A percentile compares a stretch with the other conserved stretches of the same genome.
Evolutionary conservation across 2,797 vertebrate genomes (phyloP).

Genomic region (Mycteria americana): DNA sequence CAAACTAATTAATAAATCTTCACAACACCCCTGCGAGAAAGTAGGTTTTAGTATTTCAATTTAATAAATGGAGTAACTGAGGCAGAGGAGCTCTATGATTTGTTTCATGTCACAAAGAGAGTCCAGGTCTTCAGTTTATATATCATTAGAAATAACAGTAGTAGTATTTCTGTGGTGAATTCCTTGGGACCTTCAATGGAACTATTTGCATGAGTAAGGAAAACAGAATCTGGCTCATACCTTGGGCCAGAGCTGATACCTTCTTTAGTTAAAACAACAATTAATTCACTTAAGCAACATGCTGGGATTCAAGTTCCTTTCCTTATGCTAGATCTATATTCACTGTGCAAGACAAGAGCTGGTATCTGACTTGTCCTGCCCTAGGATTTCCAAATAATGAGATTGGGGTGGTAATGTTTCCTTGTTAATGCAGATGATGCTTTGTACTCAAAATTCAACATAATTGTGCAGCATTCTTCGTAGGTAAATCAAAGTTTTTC

Average conservation of each 20-base stretch:
- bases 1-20: slow-evolving; percentile 38
- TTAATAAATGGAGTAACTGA: background rate
- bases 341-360: background rate
- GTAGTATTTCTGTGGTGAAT: background rate
- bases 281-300: background rate
- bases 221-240: background rate
- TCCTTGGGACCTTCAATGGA: background rate
- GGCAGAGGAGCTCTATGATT: background rate
- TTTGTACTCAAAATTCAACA: background rate
- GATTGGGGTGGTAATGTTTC: background rate
- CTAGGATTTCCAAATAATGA: background rate
- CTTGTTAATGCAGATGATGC: background rate
- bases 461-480: background rate
- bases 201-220: background rate
- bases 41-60: background rate
- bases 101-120: background rate
- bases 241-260: background rate
- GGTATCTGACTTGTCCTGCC: background rate
- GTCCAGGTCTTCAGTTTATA: background rate
- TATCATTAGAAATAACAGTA: background rate
- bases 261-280: background rate
- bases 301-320: background rate
- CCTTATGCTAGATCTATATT: background rate
- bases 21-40: background rate
- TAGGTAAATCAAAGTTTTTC: background rate